Percentiles rank a stretch among this genome's conserved stretches.
Evolutionary conservation across 2,888 invertebrate species (phyloP).

Genomic region (Polia nebulosa): DNA sequence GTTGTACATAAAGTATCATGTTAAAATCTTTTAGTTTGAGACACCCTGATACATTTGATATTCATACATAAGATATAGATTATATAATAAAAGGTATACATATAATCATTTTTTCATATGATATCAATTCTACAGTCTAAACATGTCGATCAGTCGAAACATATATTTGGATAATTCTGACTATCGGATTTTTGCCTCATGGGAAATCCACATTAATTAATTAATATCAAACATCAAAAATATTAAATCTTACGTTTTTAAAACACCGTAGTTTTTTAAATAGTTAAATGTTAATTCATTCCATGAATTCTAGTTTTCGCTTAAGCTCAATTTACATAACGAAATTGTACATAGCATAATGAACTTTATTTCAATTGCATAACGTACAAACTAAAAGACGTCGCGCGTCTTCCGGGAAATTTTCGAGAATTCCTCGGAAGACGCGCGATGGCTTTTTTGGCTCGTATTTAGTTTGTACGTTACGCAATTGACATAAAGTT

Average conservation of each 20-base stretch:
- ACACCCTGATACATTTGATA: constrained; percentile 15
- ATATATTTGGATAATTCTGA: neutral
- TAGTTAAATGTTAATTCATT: too few relatives aligned
- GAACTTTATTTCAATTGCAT: too few relatives aligned
- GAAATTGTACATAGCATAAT: too few relatives aligned
- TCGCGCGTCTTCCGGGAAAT: too few relatives aligned
- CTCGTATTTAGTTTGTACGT: too few relatives aligned
- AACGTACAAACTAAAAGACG: too few relatives aligned
- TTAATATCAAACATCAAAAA: neutral
- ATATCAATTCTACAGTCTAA: neutral
- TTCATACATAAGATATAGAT: neutral
- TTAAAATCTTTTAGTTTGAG: constrained; percentile 10
- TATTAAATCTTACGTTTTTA: neutral
- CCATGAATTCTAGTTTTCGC: too few relatives aligned
- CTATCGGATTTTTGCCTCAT: too few relatives aligned
- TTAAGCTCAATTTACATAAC: too few relatives aligned
- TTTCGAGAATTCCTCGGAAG: too few relatives aligned
- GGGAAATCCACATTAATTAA: neutral
- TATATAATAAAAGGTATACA: neutral
- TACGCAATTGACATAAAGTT: too few relatives aligned
- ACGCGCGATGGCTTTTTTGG: too few relatives aligned
- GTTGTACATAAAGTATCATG: neutral
- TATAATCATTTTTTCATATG: neutral
- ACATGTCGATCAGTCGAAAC: neutral
- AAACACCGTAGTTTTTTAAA: neutral